Evolutionary conservation across 2,888 invertebrate species (phyloP).

Genomic region (Amphipyra tragopoginis): DNA sequence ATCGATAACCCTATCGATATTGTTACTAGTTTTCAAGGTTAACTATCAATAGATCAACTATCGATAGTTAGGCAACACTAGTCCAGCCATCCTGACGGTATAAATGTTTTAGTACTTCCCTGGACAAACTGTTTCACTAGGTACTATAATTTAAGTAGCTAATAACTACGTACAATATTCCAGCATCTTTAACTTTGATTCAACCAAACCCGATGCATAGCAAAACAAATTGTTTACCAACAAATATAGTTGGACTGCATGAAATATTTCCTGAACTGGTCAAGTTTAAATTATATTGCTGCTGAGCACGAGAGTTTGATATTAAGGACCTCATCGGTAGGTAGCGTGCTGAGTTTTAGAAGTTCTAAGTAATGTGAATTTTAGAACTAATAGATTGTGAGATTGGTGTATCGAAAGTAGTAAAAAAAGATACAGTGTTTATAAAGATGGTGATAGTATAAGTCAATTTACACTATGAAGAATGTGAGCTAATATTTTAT

Average conservation of each 20-base stretch:
- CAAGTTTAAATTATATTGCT: conserved; percentile 58
- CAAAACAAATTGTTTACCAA: conserved; percentile 38
- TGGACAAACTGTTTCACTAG: too few species aligned
- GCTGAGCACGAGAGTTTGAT: conserved; percentile 24
- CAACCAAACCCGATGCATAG: conserved; percentile 3
- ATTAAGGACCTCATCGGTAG: conserved; percentile 18
- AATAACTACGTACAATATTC: too few species aligned
- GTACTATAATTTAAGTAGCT: too few species aligned
- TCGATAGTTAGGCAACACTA: too few species aligned
- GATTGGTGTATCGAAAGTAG: not conserved
- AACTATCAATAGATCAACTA: too few species aligned
- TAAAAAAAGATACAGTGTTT: too few species aligned
- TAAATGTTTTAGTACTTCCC: too few species aligned
- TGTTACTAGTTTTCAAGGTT: too few species aligned
- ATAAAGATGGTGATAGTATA: not conserved
- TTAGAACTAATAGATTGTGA: conserved; percentile 12
- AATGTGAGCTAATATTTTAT: not conserved
- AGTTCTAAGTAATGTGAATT: conserved; percentile 17
- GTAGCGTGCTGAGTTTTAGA: conserved; percentile 12
- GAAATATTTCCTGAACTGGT: conserved; percentile 41
- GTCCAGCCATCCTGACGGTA: too few species aligned
- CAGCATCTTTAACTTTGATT: too few species aligned
- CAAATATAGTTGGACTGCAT: conserved; percentile 29
- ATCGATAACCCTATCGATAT: too few species aligned
- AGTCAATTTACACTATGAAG: not conserved